phyloP scores from a whole-genome alignment of 2,113 vertebrate species.

The Sturnira hondurensis region DNA sequence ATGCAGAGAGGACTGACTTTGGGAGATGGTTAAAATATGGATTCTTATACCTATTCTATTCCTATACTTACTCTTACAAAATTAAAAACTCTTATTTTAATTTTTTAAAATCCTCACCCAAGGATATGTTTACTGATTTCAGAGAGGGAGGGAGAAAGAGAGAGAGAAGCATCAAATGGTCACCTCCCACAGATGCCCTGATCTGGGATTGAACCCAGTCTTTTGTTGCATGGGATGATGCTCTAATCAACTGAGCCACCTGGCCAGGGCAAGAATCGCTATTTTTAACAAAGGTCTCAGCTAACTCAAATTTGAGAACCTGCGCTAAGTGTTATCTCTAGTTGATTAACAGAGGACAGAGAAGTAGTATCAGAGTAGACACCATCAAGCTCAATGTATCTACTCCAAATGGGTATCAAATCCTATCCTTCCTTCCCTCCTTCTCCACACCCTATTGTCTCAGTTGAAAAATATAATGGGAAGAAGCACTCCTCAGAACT shows the following conservation, averaged over 20 bases:
- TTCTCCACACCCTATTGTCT: too few relatives aligned
- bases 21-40: background rate
- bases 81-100: background rate
- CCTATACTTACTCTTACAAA: background rate
- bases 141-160: too few relatives aligned
- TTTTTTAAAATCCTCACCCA: too few relatives aligned
- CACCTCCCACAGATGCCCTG: too few relatives aligned
- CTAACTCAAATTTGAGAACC: conserved; percentile 2
- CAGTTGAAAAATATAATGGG: background rate
- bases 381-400: background rate
- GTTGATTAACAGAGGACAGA: background rate
- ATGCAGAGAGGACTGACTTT: background rate
- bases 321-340: background rate
- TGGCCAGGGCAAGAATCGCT: background rate
- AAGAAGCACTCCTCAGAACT: background rate
- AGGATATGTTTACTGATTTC: too few relatives aligned
- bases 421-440: background rate
- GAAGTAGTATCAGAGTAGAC: background rate
- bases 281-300: background rate
- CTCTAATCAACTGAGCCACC: too few relatives aligned
- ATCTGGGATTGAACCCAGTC: too few relatives aligned
- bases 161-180: too few relatives aligned
- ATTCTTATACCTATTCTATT: background rate
- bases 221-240: too few relatives aligned
- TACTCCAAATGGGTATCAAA: background rate